These are phyloP conservation scores for Turritopsis dohrnii DNA, from an alignment of 30 jellyfish, hydroid and myxozoan species.

Conservation along the genomic window DNA sequence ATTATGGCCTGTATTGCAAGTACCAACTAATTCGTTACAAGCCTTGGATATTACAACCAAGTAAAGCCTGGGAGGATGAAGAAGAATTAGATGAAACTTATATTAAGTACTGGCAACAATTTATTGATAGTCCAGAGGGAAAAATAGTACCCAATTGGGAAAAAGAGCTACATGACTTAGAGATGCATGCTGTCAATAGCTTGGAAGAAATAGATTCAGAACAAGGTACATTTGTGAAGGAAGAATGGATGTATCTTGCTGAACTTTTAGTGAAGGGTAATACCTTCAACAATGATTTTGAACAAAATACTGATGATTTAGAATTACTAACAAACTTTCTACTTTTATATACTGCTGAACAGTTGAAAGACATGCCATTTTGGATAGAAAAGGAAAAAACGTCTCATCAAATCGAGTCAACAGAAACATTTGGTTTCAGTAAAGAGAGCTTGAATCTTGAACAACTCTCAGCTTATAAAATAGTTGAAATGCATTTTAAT, in stretches of 20 bases:
- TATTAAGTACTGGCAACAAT: background rate
- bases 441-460: constrained; percentile 22
- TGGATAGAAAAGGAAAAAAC: background rate
- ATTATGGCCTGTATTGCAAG: constrained; percentile 4
- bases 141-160: background rate
- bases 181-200: background rate
- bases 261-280: no score
- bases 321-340: no score
- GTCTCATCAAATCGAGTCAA: no score
- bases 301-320: background rate
- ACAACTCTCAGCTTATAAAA: constrained; percentile 25
- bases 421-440: no score
- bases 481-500: constrained; percentile 14
- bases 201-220: background rate
- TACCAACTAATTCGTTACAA: background rate
- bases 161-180: background rate
- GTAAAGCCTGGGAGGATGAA: background rate
- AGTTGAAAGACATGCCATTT: background rate
- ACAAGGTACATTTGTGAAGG: background rate
- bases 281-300: background rate
- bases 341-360: background rate
- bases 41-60: background rate
- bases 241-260: background rate
- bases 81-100: background rate
- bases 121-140: background rate